phyloP scores from a whole-genome alignment of 2,888 invertebrate genomes.

The Sclerodermus sp. region DNA sequence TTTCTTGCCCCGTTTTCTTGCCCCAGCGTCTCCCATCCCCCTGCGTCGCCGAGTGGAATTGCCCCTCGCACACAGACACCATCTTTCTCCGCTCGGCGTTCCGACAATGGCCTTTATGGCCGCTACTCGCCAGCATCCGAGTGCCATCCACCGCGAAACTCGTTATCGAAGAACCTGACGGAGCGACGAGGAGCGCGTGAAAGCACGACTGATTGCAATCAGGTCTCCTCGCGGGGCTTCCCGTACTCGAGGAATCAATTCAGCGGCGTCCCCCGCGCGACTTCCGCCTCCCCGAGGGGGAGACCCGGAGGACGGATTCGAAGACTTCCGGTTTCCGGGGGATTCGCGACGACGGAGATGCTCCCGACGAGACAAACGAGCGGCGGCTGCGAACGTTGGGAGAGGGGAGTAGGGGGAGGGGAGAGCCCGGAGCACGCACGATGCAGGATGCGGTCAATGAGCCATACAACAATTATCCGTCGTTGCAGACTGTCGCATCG shows the following conservation, averaged over 20 bases:
- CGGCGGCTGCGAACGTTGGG: not conserved
- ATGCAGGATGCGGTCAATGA: slow-evolving; percentile 56
- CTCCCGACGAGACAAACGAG: too few species aligned
- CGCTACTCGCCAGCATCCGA: slow-evolving; percentile 30
- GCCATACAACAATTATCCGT: slow-evolving; percentile 54
- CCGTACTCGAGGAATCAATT: slow-evolving; percentile 33
- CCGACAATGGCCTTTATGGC: slow-evolving; percentile 19
- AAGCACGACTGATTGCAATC: slow-evolving; percentile 51
- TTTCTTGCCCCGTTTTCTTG: slow-evolving; percentile 3
- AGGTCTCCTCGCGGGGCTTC: slow-evolving; percentile 41
- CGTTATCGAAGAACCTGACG: slow-evolving; percentile 35
- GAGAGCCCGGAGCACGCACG: slow-evolving; percentile 39
- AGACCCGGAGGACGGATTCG: too few species aligned
- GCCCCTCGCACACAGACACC: too few species aligned
- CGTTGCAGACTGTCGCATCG: slow-evolving; percentile 43
- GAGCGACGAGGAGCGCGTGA: slow-evolving; percentile 17
- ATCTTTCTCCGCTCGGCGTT: too few species aligned
- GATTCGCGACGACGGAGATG: too few species aligned
- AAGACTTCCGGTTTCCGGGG: too few species aligned
- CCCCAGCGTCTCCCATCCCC: not conserved
- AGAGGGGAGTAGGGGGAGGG: slow-evolving; percentile 37
- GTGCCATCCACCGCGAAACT: slow-evolving; percentile 31
- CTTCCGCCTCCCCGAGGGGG: slow-evolving; percentile 4
- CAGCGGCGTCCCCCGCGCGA: not conserved
- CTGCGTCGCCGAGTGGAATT: not conserved